Percentiles rank a stretch among this genome's conserved stretches.
phyloP scores from a whole-genome alignment of 2,113 vertebrate species.

The Scartelaos histophorus region DNA sequence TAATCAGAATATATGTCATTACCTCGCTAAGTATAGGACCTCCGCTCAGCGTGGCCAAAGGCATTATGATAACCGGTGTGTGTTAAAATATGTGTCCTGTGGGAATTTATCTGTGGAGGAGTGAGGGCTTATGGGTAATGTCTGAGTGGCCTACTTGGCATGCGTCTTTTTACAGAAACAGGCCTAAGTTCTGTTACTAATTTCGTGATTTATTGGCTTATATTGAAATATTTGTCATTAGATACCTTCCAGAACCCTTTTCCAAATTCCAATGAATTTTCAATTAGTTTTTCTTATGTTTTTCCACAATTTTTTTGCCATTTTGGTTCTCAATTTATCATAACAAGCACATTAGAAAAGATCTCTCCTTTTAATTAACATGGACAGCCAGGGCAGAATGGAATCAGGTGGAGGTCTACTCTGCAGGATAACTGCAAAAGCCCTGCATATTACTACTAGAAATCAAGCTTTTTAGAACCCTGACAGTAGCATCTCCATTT shows the following conservation, averaged over 20 bases:
- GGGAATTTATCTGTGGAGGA: slow-evolving; percentile 54
- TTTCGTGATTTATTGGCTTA: neutral
- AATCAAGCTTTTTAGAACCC: no score
- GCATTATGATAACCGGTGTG: slow-evolving; percentile 66
- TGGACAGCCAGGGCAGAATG: no score
- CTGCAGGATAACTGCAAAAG: no score
- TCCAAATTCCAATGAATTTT: neutral
- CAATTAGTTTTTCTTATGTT: neutral
- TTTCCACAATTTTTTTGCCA: neutral
- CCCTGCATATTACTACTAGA: no score
- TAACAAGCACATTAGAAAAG: neutral
- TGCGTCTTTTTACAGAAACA: neutral
- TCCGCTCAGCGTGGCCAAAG: slow-evolving; percentile 44
- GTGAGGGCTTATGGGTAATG: slow-evolving; percentile 19
- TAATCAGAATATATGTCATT: slow-evolving; percentile 76
- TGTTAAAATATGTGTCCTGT: slow-evolving; percentile 61
- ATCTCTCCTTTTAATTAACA: no score
- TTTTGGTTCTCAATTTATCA: neutral
- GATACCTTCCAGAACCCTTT: neutral
- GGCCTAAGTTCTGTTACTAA: neutral
- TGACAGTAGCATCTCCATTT: no score
- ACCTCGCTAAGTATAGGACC: slow-evolving; percentile 73
- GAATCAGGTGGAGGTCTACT: no score
- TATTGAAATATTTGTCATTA: slow-evolving; percentile 2
- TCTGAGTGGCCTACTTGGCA: slow-evolving; percentile 20